Conservation (phyloP, 1,140 invertebrate genomes). For the Camponotus floridanus region DNA sequence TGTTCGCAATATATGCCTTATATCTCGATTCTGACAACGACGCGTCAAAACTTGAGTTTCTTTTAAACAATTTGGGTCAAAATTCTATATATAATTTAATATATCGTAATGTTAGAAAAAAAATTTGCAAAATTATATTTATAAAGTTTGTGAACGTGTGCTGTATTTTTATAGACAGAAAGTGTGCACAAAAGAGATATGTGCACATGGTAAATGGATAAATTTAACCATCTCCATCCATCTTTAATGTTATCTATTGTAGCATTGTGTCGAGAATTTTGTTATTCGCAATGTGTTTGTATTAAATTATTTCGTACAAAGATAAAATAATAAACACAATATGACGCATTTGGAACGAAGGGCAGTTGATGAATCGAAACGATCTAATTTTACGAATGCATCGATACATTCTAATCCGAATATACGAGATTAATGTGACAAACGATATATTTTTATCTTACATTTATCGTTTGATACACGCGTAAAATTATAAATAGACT, state of each 20-base stretch:
- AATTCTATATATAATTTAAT: not conserved
- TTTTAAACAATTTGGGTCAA: not conserved
- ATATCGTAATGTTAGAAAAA: not conserved
- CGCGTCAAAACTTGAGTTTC: not conserved
- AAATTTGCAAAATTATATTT: not conserved
- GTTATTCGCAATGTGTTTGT: not conserved
- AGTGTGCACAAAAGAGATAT: no score
- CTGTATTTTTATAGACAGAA: not conserved
- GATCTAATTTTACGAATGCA: not conserved
- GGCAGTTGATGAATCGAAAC: not conserved
- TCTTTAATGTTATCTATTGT: not conserved
- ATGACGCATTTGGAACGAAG: not conserved
- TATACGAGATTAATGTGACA: not conserved
- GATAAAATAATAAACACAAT: not conserved
- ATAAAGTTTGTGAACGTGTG: not conserved
- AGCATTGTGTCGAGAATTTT: not conserved
- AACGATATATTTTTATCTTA: not conserved
- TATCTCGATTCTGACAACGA: constrained; percentile 7
- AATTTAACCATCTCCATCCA: not conserved
- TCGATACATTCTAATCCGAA: not conserved
- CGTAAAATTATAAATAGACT: not conserved
- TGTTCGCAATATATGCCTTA: constrained; percentile 50
- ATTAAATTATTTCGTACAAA: constrained; percentile 3
- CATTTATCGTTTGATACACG: not conserved
- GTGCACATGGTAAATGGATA: no score